These are phyloP conservation scores for Cryptomyrus ogoouensis DNA, from an alignment of 2,113 vertebrate genomes.

Conservation along the genomic window DNA sequence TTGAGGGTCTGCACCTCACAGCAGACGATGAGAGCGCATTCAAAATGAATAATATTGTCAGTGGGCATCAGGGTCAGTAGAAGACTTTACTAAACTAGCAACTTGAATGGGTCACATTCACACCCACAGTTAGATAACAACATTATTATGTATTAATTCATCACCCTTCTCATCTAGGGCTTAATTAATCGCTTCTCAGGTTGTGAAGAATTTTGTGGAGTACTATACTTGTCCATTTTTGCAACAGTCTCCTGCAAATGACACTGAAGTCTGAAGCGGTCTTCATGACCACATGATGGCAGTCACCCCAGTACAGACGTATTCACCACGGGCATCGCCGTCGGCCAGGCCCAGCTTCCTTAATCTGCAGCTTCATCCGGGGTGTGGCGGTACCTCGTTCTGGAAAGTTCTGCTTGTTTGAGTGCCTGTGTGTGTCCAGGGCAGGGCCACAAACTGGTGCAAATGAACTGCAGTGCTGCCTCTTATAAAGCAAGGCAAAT, in stretches of 20 bases:
- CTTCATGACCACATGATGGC: not conserved
- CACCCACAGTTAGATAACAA: conserved; percentile 1
- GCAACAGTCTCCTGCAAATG: not conserved
- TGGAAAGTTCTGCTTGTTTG: not conserved
- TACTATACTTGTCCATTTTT: not conserved
- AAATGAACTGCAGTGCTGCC: not conserved
- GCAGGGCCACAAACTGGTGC: not conserved
- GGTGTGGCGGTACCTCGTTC: not conserved
- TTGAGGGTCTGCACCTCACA: not conserved
- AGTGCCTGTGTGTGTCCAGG: not conserved
- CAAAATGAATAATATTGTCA: not conserved
- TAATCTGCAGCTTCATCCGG: not conserved
- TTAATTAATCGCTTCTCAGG: not conserved
- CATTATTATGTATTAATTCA: not conserved
- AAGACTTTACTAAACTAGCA: not conserved
- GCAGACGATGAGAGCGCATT: not conserved
- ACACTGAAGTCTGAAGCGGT: not conserved
- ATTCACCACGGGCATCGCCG: not conserved
- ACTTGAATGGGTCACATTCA: not conserved
- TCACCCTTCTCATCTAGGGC: not conserved
- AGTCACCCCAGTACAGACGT: not conserved
- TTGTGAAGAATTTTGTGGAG: not conserved
- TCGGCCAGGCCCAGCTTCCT: not conserved
- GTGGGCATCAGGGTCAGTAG: not conserved
- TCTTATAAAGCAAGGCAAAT: not conserved